Base-by-base conservation (phyloP, 2,797 vertebrate genomes). In the Hydrolagus colliei region DNA sequence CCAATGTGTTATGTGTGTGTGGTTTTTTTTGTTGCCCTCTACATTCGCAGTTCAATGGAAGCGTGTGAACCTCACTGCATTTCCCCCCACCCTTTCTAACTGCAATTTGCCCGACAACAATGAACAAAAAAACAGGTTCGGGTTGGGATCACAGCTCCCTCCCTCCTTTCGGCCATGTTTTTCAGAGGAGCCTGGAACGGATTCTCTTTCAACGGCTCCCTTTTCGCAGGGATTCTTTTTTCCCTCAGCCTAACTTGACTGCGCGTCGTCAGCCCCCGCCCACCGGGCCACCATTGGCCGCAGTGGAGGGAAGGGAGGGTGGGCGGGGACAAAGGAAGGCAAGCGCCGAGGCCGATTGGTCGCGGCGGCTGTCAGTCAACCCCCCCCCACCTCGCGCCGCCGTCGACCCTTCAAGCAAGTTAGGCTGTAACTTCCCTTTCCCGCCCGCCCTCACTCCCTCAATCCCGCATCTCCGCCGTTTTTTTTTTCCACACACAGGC, bases 181-280 rank as follows among this genome's bases (percentile, higher is more conserved):
- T 27, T 14, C 27, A 27, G 27, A 27, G 63, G 18, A 71, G 16
- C 79, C 79, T 68, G 63, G 27, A 63, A 84, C 79, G 41, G 41
- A 6, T 3, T 71, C 68, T 67, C 27, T 67, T 68, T 52, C 41
- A 3, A 52, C 6, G 41, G 41, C 32, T 84, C 65, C 79, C 62
- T 84, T 71, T 71, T 68, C 63, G 2, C 65, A 84, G 32, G 41
- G 32, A 68, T 41, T 4, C 68, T 14, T 65, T 67, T 80, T 84
- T 71, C 79, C 79, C 79, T 84, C 79, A 71, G 27, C 79, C 79
- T 84, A 84, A 84, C 79, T 84, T 84, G 41, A 7, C 9, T 2
- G 20, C 5, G 9, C 7, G 32, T 20, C 10, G 32, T 41, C 41
- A 52, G 41, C 41, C 41, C 41, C 79, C 65, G 18, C 79, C 79